A percentile compares a stretch with the other conserved stretches of the same genome.
These are phyloP conservation scores for Anhinga rufa DNA, from an alignment of 2,113 vertebrate species.

Conservation along the genomic window DNA sequence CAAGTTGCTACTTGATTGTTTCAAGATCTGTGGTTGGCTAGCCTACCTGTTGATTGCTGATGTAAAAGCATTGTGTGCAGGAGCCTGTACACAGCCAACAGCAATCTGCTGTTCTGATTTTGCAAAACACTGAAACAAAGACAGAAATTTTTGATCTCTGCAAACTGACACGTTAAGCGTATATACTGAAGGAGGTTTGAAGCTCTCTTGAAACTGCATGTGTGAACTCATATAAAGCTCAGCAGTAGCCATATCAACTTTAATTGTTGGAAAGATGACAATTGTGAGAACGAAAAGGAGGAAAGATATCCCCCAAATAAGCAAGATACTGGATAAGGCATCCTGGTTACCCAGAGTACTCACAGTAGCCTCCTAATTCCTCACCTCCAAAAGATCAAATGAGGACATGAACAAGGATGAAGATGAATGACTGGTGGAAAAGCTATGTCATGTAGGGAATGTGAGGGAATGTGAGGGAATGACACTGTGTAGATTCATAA, in stretches of 20 bases:
- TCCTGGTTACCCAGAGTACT: background rate
- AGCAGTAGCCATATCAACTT: background rate
- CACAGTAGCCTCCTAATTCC: background rate
- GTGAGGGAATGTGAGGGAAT: background rate
- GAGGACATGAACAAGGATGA: background rate
- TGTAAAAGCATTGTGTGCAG: background rate
- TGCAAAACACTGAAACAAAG: background rate
- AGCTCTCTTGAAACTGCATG: background rate
- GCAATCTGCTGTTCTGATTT: background rate
- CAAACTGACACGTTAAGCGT: background rate
- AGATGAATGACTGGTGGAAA: background rate
- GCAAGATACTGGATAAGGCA: background rate
- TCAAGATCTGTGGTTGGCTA: background rate
- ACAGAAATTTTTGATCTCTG: background rate
- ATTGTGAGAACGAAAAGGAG: background rate
- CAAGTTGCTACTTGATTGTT: background rate
- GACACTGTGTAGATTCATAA: background rate
- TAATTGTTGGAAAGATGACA: background rate
- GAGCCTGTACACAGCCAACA: background rate
- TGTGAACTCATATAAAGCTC: background rate
- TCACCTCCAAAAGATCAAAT: background rate
- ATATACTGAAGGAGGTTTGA: background rate
- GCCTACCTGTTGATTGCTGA: background rate
- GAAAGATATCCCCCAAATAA: background rate
- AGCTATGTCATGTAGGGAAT: background rate